A percentile compares a stretch with the other conserved stretches of the same genome.
Conservation (phyloP, 2,888 invertebrate species). For the Rhodophaea formosa region DNA sequence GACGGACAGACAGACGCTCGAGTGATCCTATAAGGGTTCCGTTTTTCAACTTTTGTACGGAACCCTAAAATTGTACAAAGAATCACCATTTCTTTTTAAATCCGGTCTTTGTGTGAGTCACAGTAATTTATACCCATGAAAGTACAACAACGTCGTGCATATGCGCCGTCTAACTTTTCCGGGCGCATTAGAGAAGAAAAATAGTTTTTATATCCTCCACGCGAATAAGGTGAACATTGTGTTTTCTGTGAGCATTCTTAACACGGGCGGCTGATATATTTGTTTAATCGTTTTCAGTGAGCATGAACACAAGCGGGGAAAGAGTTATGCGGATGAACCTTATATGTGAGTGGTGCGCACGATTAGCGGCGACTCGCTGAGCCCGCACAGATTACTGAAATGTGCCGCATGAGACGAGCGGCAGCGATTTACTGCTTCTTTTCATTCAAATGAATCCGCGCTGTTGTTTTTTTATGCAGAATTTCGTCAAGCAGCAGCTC, state of each 20-base stretch:
- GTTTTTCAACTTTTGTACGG: too few species aligned
- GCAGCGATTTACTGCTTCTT: constrained; percentile 3
- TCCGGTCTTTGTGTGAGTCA: constrained; percentile 29
- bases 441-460: too few species aligned
- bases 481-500: too few species aligned
- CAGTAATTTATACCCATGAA: constrained; percentile 42
- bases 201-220: constrained; percentile 37
- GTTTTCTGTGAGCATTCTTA: constrained; percentile 41
- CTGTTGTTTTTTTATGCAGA: too few species aligned
- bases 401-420: constrained; percentile 23
- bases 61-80: too few species aligned
- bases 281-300: constrained; percentile 36
- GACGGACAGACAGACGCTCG: too few species aligned
- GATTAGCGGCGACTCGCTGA: constrained; percentile 44
- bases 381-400: constrained; percentile 39
- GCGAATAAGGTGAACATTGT: constrained; percentile 33
- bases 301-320: constrained; percentile 31
- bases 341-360: constrained; percentile 38
- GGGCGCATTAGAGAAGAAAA: constrained; percentile 38
- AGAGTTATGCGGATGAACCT: constrained; percentile 34
- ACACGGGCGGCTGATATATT: constrained; percentile 33
- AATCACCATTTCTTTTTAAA: too few species aligned
- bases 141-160: constrained; percentile 34
- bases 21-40: too few species aligned
- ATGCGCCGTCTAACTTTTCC: constrained; percentile 39